Evolutionary conservation across 2,888 invertebrate species (phyloP), one percentile per base, ranked within the genome.

Genomic region (Diarsia dahlii): DNA sequence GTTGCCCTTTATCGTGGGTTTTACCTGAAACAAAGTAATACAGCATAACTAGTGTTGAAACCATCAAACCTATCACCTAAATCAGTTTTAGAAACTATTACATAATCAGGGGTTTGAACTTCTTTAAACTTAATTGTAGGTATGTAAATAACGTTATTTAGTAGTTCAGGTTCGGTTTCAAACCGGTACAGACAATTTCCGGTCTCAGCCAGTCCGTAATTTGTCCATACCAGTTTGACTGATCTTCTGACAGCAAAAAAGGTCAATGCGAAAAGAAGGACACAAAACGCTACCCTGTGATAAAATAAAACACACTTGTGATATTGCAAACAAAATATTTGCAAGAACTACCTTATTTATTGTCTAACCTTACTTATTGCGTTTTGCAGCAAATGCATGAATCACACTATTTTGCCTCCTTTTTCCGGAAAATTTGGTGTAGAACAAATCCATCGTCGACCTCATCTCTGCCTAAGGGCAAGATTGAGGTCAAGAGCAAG

Each of bases 1-100:
- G 39, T 91, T 95, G 71, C 91, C 94, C 62, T 93, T 93, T 78
- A 97, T 95, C 10, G 97, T 97, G 73, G 97, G 96, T 76, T 95
- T 94, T 52, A 98, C 95, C 98, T 98, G 94, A 86, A 94, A 96
- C 88, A 86, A 28, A 91, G 39, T 4, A 50, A 15, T 20, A 54
- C 20, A 34, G 13, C 15, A 18, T 3, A n/a, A 54, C 60, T 56
- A 1, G 13, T 23, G 23, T 8, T 6, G 15, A 28, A 50, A 28
- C 12, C 45, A 45, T 34, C 8, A 45, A 12, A 15, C 15, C 20
- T 46, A 20, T 48, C 6, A 28, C 45, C 28, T 50, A 60, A 50
- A 74, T 71, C 0, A 20, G 10, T 74, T 50, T 5, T 45, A 28
- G 3, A n/a, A 28, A n/a, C 15, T 13, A 13, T 34, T 63, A 28